Evolutionary conservation across 2,113 vertebrate genomes (phyloP).

Genomic region (Morone saxatilis): DNA sequence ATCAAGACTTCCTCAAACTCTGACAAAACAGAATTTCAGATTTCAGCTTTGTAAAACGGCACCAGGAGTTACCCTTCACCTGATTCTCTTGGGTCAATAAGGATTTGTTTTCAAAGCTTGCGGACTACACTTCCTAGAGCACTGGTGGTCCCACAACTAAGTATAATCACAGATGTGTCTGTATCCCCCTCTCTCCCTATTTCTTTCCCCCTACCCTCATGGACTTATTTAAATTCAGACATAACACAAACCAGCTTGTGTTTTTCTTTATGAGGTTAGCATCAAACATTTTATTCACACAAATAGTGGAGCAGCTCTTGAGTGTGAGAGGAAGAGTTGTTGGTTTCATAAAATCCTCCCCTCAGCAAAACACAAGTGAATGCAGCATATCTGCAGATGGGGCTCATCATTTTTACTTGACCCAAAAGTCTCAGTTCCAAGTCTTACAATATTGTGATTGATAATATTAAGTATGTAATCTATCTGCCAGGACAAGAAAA

Average conservation of each 20-base stretch:
- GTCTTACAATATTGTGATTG: conserved; percentile 34
- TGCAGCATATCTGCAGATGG: conserved; percentile 35
- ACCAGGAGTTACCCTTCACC: conserved; percentile 54
- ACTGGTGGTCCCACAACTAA: conserved; percentile 74
- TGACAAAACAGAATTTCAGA: conserved; percentile 46
- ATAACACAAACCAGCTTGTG: background rate
- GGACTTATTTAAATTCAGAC: conserved; percentile 33
- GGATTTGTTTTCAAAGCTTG: conserved; percentile 65
- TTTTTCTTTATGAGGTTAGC: conserved; percentile 21
- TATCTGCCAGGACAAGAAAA: conserved; percentile 28
- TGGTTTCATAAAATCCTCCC: conserved; percentile 32
- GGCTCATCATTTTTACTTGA: conserved; percentile 34
- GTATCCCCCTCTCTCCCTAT: background rate
- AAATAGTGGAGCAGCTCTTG: conserved; percentile 14
- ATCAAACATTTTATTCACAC: conserved; percentile 16
- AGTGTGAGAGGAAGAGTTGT: background rate
- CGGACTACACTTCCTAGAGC: conserved; percentile 65
- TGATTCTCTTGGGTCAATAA: conserved; percentile 51
- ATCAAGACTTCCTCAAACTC: conserved; percentile 27
- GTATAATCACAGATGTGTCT: conserved; percentile 78
- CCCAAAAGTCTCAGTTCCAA: conserved; percentile 30
- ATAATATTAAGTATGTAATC: conserved; percentile 36
- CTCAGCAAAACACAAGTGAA: conserved; percentile 10
- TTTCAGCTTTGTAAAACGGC: conserved; percentile 50
- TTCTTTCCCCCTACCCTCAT: background rate